These are phyloP conservation scores for Dolichoris vasculosae DNA, from an alignment of 1,140 invertebrate species.

Conservation along the genomic window DNA sequence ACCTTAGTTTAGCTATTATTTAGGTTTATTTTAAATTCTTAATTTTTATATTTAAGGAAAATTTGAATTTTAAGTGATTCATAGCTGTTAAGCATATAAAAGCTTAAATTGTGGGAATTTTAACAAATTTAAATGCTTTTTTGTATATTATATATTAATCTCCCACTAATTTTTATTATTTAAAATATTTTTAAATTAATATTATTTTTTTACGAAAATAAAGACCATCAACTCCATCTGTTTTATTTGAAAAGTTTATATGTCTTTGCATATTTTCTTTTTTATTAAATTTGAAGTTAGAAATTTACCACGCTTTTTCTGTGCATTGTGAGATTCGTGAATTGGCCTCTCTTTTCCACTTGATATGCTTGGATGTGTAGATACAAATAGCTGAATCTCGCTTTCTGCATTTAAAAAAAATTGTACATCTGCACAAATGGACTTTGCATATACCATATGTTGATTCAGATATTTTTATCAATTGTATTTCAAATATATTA, in stretches of 20 bases:
- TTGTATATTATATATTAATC: background rate
- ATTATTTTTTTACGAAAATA: background rate
- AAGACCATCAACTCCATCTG: background rate
- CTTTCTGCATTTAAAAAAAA: background rate
- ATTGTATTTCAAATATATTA: background rate
- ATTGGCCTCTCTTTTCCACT: background rate
- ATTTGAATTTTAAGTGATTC: background rate
- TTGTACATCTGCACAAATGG: background rate
- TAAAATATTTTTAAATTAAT: background rate
- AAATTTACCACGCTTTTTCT: background rate
- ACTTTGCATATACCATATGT: background rate
- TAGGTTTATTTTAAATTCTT: too few species aligned
- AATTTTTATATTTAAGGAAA: background rate
- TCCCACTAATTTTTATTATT: background rate
- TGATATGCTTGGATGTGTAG: background rate
- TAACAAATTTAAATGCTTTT: too few species aligned
- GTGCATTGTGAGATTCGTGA: background rate
- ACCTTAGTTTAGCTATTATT: too few species aligned
- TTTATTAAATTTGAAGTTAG: background rate
- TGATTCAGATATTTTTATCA: background rate
- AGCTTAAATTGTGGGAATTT: too few species aligned
- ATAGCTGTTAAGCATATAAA: too few species aligned
- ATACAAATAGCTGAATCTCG: background rate
- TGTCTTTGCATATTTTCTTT: background rate
- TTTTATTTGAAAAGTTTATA: background rate